Evolutionary conservation across 1,140 invertebrate species (phyloP).

Genomic region (Oncopodura yosiiana): DNA sequence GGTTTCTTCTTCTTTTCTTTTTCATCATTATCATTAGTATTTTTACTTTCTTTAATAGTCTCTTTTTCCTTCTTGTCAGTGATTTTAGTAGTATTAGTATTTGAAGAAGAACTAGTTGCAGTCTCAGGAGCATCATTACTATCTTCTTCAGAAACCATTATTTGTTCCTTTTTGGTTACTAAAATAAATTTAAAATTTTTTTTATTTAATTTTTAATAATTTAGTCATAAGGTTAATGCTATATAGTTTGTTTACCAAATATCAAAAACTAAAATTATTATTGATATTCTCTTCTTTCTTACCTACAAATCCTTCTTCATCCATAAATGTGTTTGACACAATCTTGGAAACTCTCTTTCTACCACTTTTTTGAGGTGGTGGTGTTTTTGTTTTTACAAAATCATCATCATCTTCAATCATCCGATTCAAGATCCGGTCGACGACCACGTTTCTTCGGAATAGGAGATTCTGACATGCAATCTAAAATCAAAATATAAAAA

Average conservation of each 20-base stretch:
- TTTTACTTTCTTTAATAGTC: background rate
- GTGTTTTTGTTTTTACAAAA: background rate
- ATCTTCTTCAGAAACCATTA: constrained; percentile 18
- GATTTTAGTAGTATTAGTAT: no score
- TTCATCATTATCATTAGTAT: background rate
- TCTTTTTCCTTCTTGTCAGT: no score
- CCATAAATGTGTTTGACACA: constrained; percentile 21
- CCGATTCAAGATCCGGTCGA: constrained; percentile 20
- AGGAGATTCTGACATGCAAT: constrained; percentile 9
- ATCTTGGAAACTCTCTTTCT: constrained; percentile 21
- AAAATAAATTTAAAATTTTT: background rate
- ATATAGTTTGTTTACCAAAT: no score
- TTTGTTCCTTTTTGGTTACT: constrained; percentile 14
- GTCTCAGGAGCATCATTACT: background rate
- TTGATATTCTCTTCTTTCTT: background rate
- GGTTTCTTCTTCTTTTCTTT: background rate
- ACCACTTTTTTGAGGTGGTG: background rate
- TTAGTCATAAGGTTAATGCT: no score
- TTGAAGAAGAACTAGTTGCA: background rate
- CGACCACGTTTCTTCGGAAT: constrained; percentile 5
- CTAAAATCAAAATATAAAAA: background rate
- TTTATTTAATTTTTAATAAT: background rate
- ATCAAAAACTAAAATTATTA: background rate
- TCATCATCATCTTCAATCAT: constrained; percentile 7
- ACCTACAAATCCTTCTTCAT: constrained; percentile 32